A percentile compares a stretch with the other conserved stretches of the same genome.
phyloP scores from a whole-genome alignment of 2,888 invertebrate species.

The Calliscelio sp. region DNA sequence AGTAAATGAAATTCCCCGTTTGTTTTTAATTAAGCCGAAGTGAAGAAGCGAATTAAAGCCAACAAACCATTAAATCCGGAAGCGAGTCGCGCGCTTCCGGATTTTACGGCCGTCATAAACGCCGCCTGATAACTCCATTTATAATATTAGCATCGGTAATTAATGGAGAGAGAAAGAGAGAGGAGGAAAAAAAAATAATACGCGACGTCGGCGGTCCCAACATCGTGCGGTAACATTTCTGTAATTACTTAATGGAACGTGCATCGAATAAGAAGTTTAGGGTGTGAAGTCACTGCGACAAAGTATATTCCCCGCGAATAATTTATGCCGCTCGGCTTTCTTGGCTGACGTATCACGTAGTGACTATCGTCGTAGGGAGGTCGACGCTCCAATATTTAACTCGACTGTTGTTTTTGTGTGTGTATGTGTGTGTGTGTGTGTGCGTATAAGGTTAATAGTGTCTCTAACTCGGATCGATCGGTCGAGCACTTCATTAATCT shows the following conservation, averaged over 20 bases:
- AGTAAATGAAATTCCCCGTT: not conserved
- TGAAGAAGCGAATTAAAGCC: not conserved
- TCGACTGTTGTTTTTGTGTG: constrained; percentile 42
- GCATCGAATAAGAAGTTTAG: constrained; percentile 57
- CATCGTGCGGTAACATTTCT: constrained; percentile 37
- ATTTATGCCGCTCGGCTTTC: constrained; percentile 59
- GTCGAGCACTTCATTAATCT: constrained; percentile 52
- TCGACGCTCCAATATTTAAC: constrained; percentile 60
- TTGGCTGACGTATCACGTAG: constrained; percentile 52
- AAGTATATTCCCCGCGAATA: constrained; percentile 58
- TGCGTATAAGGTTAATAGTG: constrained; percentile 38
- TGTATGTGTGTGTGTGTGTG: constrained; percentile 7
- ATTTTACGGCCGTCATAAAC: constrained; percentile 25
- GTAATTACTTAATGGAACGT: constrained; percentile 61
- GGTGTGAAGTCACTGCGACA: constrained; percentile 59
- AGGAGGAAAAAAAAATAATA: too few species aligned
- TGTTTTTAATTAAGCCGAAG: not conserved
- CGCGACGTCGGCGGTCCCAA: constrained; percentile 7
- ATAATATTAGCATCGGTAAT: constrained; percentile 40
- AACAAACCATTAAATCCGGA: not conserved
- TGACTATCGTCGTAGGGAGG: constrained; percentile 49
- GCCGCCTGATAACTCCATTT: constrained; percentile 23
- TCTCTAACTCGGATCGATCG: constrained; percentile 52
- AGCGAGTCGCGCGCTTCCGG: not conserved
- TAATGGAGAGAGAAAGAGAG: constrained; percentile 45